Evolutionary conservation across 2,888 invertebrate species (phyloP), one percentile per base, ranked within the genome.

Genomic region (Microplitis deprimator): DNA sequence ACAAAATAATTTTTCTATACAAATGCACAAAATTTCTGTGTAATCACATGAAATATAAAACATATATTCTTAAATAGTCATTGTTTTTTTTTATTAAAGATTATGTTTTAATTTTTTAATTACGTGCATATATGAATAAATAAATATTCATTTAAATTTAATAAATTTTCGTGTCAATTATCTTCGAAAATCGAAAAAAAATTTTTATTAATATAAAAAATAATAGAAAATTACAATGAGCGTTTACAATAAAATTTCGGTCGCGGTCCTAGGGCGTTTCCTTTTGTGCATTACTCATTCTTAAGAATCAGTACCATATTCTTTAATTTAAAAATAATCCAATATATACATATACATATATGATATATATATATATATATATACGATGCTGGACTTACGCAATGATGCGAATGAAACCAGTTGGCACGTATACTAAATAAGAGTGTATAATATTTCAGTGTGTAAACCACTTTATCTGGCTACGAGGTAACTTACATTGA

Each of bases 381-480:
- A 65, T 13, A 65, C 5, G 29, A 20, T 65, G 62, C 17, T 62
- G 29, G 29, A 10, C 65, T 50, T 50, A 65, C 65, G 65, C 65
- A 65, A 65, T 65, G 38, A 38, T 65, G 65, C 65, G 50, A 50
- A 50, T 50, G 50, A 65, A 65, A 65, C 65, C 65, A 17, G 65
- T 62, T 65, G 17, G 29, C 65, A 38, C 38, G 65, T 65, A 65
- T 62, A 62, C 29, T 50, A 50, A 50, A 29, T 29, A 13, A 20
- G 65, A 10, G 20, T 38, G 65, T 50, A 50, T 50, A 50, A 50
- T 8, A 50, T 50, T 50, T 50, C 50, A 50, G 50, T 50, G 65
- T 65, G 29, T 65, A 65, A 65, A 65, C 65, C 65, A 38, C 38
- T 38, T 65, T 65, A 65, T 65, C 65, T 65, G 65, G 29, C 65